phyloP scores from a whole-genome alignment of 1,140 invertebrate species.

The Solen grandis region DNA sequence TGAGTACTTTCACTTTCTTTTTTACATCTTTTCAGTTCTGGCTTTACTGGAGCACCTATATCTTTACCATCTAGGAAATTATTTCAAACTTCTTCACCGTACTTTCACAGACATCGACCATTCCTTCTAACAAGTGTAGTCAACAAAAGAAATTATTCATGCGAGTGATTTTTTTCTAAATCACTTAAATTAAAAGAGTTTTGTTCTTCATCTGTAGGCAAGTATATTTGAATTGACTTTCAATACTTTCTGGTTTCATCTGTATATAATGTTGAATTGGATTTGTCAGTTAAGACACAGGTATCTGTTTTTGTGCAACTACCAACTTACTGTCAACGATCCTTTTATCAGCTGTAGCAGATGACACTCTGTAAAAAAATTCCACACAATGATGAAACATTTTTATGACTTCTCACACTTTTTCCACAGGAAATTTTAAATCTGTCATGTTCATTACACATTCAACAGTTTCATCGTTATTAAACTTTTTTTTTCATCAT shows the following conservation, averaged over 20 bases:
- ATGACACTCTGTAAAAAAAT: not conserved
- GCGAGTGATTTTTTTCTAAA: constrained; percentile 3
- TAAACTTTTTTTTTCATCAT: not conserved
- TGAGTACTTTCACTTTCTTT: not conserved
- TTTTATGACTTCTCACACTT: constrained; percentile 3
- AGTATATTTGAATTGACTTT: constrained; percentile 20
- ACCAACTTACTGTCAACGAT: constrained; percentile 8
- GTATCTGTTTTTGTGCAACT: constrained; percentile 21
- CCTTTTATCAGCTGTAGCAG: not conserved
- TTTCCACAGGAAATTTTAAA: constrained; percentile 5
- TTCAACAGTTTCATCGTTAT: constrained; percentile 4
- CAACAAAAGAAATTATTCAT: too few species aligned
- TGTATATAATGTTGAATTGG: constrained; percentile 15
- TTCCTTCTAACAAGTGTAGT: too few species aligned
- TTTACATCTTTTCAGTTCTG: not conserved
- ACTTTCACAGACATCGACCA: constrained; percentile 3
- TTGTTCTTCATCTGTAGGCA: constrained; percentile 35
- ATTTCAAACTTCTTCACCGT: not conserved
- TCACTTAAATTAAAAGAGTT: constrained; percentile 29
- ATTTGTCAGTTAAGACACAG: not conserved
- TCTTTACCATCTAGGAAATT: not conserved
- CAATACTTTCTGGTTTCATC: constrained; percentile 50
- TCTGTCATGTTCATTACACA: constrained; percentile 30
- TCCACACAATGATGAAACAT: too few species aligned
- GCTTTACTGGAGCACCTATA: not conserved